Base-by-base conservation (phyloP, 2,113 vertebrate genomes). In the Archilochus colubris region DNA sequence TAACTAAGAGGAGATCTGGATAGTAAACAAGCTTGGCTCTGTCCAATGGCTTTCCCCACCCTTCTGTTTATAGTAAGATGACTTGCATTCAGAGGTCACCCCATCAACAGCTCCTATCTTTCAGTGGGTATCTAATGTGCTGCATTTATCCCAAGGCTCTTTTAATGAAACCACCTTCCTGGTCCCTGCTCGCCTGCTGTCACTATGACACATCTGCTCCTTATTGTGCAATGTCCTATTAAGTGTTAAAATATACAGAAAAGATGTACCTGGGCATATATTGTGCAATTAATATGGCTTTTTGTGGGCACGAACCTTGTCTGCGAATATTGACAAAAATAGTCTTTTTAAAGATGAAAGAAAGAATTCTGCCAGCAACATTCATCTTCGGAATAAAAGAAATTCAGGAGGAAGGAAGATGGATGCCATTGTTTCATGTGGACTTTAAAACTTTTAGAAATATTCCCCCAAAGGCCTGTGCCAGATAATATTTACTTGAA, bases 11-110 rank as follows among this genome's bases (percentile, higher is more conserved):
- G 95, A 94, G 96, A 96, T 75, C 96, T 94, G 97, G 91, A 96
- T 97, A 97, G 96, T 95, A 97, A 98, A 98, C 96, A 97, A 94
- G 91, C 96, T 97, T 96, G 97, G 96, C 96, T 97, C 96, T 75
- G 94, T 93, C 97, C 97, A 97, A 94, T 97, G 96, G 97, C 97
- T 98, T 97, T 98, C 98, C 95, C 97, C 95, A 92, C 95, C 95
- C 96, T 96, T 98, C 97, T 98, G 98, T 98, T 98, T 98, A 98
- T 97, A 98, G 97, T 96, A 97, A 94, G 97, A 98, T 95, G 98
- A 98, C 98, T 98, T 98, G 97, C 94, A 92, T 93, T 96, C 95
- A 96, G 97, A 98, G 98, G 97, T 98, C 97, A 98, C 96, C 96
- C 97, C 97, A 96, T 97, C 97, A 96, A 96, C 97, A 97, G 96